phyloP scores from a whole-genome alignment of 2,113 vertebrate genomes.

The Ellobius talpinus region DNA sequence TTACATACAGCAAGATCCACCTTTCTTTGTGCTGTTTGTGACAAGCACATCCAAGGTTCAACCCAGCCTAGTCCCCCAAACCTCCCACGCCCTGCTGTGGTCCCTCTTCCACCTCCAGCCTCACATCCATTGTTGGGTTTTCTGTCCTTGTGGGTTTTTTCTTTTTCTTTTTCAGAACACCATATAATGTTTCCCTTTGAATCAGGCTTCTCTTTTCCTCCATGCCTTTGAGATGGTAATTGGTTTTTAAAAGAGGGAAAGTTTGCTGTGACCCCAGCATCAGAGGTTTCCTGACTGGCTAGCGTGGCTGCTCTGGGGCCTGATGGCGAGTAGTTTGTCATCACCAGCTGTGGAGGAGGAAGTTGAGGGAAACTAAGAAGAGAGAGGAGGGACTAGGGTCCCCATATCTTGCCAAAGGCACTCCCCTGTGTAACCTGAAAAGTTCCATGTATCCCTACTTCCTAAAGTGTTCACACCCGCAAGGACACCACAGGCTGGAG shows the following conservation, averaged over 20 bases:
- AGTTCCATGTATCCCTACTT: neutral
- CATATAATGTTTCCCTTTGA: neutral
- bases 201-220: neutral
- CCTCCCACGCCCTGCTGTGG: neutral
- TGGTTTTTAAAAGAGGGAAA: neutral
- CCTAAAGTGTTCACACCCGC: neutral
- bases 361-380: neutral
- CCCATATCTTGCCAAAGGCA: neutral
- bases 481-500: neutral
- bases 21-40: neutral
- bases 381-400: neutral
- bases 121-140: neutral
- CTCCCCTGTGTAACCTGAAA: too few relatives aligned
- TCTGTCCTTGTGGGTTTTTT: too few relatives aligned
- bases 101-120: neutral
- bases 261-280: neutral
- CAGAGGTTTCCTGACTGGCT: neutral
- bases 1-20: neutral
- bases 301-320: neutral
- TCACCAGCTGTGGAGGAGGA: neutral
- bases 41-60: neutral
- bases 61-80: neutral
- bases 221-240: neutral
- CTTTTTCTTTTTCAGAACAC: neutral
- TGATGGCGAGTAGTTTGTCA: neutral